Base-by-base conservation (phyloP, 2,797 vertebrate genomes). In the Hemibagrus guttatus region DNA sequence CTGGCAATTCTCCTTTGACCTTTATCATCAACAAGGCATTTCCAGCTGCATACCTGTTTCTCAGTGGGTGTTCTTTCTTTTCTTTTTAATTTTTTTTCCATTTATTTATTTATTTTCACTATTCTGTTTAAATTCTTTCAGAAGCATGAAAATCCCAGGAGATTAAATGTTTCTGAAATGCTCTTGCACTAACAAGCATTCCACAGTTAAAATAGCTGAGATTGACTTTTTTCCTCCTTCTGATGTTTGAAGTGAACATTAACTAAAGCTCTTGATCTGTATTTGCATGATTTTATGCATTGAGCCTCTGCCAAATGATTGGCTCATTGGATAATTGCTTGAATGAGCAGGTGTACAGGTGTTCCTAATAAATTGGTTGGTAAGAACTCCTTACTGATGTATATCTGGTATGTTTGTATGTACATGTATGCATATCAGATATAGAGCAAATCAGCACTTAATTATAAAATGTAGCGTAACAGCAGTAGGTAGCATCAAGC, bases 281-380 rank as follows among this genome's bases (percentile, higher is more conserved):
- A 80, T 81, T 81, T 81, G 39, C 58, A 81, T 81, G 59, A 64
- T 81, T 63, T 81, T 46, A 42, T n/a, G 35, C 7, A 61, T 16
- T 35, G 56, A 21, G 23, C 6, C 23, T 59, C 19, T 78, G 16
- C 11, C n/a, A 79, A 39, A 23, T 79, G 54, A 58, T 58, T 79
- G 76, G 54, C 52, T 79, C 4, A 58, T 39, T 79, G 31, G 16
- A 59, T 79, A 79, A 79, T 23, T 78, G 75, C 49, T 78, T 54
- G 52, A 78, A 56, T 35, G 52, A 58, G 31, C 19, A 79, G 54
- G 54, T 58, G 31, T 58, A 35, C 76, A 58, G 76, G 76, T 79
- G 54, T 78, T 56, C 74, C 28, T 31, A 56, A 78, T 56, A 56
- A 78, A 76, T 4, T n/a, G 49, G n/a, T 54, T 0, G 9, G 9